Conservation (phyloP, 1,140 invertebrate genomes). For the Prorops nasuta region DNA sequence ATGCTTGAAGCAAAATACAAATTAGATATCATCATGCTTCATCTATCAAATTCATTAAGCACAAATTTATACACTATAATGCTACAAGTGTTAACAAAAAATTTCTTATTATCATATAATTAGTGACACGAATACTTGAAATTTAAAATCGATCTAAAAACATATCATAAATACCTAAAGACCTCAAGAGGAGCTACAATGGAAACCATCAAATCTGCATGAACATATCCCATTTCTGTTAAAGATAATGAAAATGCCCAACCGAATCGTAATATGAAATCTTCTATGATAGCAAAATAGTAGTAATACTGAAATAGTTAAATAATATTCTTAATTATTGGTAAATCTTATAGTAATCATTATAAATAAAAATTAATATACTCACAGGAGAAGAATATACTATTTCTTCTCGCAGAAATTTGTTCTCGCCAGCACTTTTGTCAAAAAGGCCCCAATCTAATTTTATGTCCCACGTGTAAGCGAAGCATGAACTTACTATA, state of each 20-base stretch:
- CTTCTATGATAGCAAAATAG: conserved; percentile 78
- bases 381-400: conserved; percentile 69
- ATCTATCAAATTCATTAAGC: too few relatives aligned
- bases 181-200: conserved; percentile 81
- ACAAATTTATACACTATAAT: too few relatives aligned
- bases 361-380: conserved; percentile 5
- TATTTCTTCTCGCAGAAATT: conserved; percentile 73
- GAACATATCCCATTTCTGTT: conserved; percentile 70
- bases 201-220: conserved; percentile 74
- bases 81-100: too few relatives aligned
- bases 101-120: too few relatives aligned
- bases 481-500: conserved; percentile 78
- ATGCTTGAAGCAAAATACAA: too few relatives aligned
- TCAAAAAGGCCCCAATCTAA: conserved; percentile 99
- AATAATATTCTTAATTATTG: neutral
- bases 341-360: neutral
- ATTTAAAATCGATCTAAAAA: too few relatives aligned
- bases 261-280: conserved; percentile 78
- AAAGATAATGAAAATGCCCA: conserved; percentile 79
- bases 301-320: conserved; percentile 61
- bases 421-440: conserved; percentile 80
- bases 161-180: conserved; percentile 60
- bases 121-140: too few relatives aligned
- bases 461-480: conserved; percentile 93
- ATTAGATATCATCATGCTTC: too few relatives aligned